Conservation (phyloP, 2,113 vertebrate genomes). For the Todiramphus chloris region DNA sequence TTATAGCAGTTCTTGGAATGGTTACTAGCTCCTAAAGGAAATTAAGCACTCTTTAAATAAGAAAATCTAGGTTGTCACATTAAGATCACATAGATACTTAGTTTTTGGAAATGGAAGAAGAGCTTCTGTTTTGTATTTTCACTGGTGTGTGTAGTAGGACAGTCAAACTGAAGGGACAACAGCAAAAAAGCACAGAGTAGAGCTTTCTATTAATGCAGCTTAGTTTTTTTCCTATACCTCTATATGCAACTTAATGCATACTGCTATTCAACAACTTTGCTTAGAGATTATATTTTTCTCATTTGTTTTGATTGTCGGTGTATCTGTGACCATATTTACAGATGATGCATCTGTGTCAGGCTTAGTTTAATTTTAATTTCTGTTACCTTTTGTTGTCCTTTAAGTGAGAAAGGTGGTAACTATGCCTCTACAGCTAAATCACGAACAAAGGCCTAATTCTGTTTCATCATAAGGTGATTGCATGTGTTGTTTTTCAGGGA, state of each 20-base stretch:
- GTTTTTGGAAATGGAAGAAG: background rate
- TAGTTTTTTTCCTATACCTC: background rate
- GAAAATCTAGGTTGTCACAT: constrained; percentile 39
- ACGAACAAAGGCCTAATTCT: background rate
- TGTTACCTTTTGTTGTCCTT: background rate
- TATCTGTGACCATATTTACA: background rate
- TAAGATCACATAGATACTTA: background rate
- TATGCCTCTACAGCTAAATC: background rate
- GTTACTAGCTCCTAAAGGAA: constrained; percentile 31
- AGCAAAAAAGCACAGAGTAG: background rate
- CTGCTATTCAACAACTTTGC: background rate
- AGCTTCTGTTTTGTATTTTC: constrained; percentile 1
- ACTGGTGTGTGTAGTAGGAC: background rate
- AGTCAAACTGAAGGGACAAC: background rate
- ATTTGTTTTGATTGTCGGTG: background rate
- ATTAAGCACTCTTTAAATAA: constrained; percentile 26
- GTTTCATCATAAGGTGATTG: background rate
- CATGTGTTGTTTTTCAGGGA: background rate
- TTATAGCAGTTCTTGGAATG: constrained; percentile 17
- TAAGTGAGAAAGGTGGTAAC: background rate
- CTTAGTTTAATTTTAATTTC: background rate
- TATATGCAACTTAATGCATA: background rate
- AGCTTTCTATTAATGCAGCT: background rate
- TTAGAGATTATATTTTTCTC: background rate
- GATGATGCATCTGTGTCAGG: background rate